Evolutionary conservation across 2,797 vertebrate genomes (phyloP), one percentile per base, ranked within the genome.

Genomic region (Chiloscyllium punctatum): DNA sequence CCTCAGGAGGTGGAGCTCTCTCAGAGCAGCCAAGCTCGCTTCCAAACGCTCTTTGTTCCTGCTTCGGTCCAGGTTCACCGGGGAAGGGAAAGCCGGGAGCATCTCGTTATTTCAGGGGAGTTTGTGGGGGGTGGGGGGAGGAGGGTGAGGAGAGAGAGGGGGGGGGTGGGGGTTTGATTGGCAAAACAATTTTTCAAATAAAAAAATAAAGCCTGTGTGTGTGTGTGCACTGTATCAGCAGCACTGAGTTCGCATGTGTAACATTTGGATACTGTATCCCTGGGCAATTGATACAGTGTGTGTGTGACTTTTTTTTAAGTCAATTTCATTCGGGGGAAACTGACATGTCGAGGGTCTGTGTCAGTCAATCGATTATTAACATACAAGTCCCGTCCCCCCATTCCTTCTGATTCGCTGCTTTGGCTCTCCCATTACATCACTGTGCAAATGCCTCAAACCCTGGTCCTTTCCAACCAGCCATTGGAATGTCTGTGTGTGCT

Each of bases 1-100:
- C 96, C 98, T 98, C 96, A 98, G 97, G 96, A 98, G 97, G 96
- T 98, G 98, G 97, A 99, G 98, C 97, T 98, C 98, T 94, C 98
- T 98, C 96, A 99, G 97, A 51, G 98, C 98, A 96, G 98, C 97
- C 97, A 99, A 97, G 97, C 98, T 98, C 94, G 98, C 98, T 96
- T 98, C 98, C 96, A 99, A 97, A 96, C 98, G 98, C 96, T 98
- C 98, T 96, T 98, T 98, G 96, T 98, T 98, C 96, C 98, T 97
- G 96, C 98, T 97, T 96, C 98, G 98, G 96, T 98, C 98, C 97
- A 97, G 97, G 82, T 98, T 98, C 96, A 98, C 97, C 82, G 98
- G 98, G 97, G 98, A 98, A 57, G 98, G 98, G 96, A 98, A 97
- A 77, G 98, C 98, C 94, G 98, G 98, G 96, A 98, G 97, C 98